Conservation (phyloP, 1,140 invertebrate genomes). For the Sycophaga agraensis region DNA sequence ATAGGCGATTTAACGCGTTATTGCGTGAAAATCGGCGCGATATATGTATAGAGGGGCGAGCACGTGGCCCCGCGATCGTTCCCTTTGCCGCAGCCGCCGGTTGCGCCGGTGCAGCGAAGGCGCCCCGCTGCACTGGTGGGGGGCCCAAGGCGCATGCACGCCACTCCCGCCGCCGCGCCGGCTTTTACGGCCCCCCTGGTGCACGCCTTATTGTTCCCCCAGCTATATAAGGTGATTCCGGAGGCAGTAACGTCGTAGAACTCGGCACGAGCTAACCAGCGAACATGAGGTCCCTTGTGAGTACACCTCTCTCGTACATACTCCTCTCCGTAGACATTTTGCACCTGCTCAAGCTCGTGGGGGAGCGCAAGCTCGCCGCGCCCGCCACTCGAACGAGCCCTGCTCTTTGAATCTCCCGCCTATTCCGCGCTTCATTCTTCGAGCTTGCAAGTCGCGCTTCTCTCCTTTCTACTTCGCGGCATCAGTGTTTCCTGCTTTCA, state of each 20-base stretch:
- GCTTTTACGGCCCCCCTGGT: slow-evolving; percentile 28
- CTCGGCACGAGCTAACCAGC: slow-evolving; percentile 36
- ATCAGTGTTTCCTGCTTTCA: too few relatives aligned
- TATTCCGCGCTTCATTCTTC: too few relatives aligned
- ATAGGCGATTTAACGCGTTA: slow-evolving; percentile 21
- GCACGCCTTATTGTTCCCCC: slow-evolving; percentile 39
- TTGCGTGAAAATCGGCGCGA: slow-evolving; percentile 19
- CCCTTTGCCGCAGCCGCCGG: slow-evolving; percentile 13
- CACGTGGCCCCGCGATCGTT: slow-evolving; percentile 3
- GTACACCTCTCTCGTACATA: too few relatives aligned
- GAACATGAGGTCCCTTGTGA: slow-evolving; percentile 50
- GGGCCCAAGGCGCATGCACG: slow-evolving; percentile 22
- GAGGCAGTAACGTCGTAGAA: slow-evolving; percentile 37
- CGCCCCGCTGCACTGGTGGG: slow-evolving; percentile 24
- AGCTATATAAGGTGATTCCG: slow-evolving; percentile 46
- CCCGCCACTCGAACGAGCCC: too few relatives aligned
- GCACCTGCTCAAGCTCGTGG: too few relatives aligned
- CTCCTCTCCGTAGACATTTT: too few relatives aligned
- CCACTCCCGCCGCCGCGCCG: slow-evolving; percentile 18
- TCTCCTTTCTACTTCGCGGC: too few relatives aligned
- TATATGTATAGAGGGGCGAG: slow-evolving; percentile 3
- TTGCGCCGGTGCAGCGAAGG: background rate
- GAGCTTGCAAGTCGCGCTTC: too few relatives aligned
- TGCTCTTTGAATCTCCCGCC: too few relatives aligned
- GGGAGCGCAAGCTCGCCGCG: too few relatives aligned